phyloP scores from a whole-genome alignment of 2,888 invertebrate species.

The Ceratothoa steindachneri region DNA sequence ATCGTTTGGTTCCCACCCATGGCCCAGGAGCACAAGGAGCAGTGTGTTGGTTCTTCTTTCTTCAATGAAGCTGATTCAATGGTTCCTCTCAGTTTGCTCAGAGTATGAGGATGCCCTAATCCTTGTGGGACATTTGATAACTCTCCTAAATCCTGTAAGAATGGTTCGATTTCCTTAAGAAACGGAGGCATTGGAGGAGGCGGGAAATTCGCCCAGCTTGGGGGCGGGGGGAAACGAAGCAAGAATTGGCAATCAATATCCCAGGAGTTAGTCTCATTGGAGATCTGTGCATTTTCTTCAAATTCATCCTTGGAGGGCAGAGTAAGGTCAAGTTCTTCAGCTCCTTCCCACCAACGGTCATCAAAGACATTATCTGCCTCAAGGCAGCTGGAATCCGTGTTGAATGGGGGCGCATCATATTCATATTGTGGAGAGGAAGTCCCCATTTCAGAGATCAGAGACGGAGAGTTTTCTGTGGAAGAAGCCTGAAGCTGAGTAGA shows the following conservation, averaged over 20 bases:
- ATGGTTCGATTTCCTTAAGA: neutral
- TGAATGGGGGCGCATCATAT: too few species aligned
- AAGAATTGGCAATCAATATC: neutral
- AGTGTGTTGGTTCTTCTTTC: neutral
- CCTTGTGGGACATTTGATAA: too few species aligned
- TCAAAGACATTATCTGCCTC: neutral
- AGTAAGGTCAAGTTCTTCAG: neutral
- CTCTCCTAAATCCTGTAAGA: too few species aligned
- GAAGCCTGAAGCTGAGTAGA: neutral
- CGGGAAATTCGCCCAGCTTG: neutral
- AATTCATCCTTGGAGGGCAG: neutral
- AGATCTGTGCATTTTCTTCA: neutral
- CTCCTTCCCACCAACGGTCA: neutral
- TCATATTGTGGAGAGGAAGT: neutral
- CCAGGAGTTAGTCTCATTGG: neutral
- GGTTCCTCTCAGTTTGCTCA: too few species aligned
- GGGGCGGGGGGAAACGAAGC: neutral
- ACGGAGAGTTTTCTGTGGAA: neutral
- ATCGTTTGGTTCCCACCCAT: neutral
- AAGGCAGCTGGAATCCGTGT: neutral
- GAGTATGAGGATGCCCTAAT: too few species aligned
- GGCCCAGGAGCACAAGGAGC: neutral
- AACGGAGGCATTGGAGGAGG: neutral
- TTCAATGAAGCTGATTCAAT: too few species aligned
- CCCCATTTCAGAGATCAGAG: neutral